A percentile compares a stretch with the other conserved stretches of the same genome.
phyloP scores from a whole-genome alignment of 2,113 vertebrate species.

The Gadus macrocephalus region DNA sequence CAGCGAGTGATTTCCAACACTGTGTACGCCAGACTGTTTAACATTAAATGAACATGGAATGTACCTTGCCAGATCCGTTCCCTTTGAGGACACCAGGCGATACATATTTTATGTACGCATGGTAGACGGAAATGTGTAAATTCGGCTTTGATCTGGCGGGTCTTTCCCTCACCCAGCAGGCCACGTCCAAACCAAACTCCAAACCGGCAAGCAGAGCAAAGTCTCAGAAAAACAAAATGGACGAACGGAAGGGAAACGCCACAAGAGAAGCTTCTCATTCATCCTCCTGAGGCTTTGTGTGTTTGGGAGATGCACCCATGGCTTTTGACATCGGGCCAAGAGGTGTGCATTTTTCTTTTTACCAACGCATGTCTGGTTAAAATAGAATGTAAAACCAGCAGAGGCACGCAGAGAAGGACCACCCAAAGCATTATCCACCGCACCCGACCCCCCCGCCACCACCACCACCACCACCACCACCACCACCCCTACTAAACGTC shows the following conservation, averaged over 20 bases:
- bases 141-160: constrained; percentile 29
- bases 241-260: constrained; percentile 1
- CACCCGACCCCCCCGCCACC: background rate
- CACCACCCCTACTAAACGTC: constrained; percentile 39
- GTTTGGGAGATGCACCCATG: constrained; percentile 4
- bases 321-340: constrained; percentile 32
- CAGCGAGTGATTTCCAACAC: too few relatives aligned
- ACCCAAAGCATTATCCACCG: constrained; percentile 61
- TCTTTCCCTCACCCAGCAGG: constrained; percentile 7
- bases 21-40: too few relatives aligned
- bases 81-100: too few relatives aligned
- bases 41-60: too few relatives aligned
- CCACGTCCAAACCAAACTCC: constrained; percentile 15
- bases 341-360: constrained; percentile 31
- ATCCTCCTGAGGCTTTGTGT: constrained; percentile 21
- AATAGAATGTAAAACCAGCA: constrained; percentile 65
- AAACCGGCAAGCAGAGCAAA: background rate
- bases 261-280: constrained; percentile 16
- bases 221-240: constrained; percentile 9
- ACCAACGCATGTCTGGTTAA: constrained; percentile 51
- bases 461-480: constrained; percentile 37
- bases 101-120: too few relatives aligned
- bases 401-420: constrained; percentile 67
- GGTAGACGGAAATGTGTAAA: constrained; percentile 13
- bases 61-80: too few relatives aligned